Evolutionary conservation across 2,888 invertebrate genomes (phyloP).

Genomic region (Pristionchus japonicus): DNA sequence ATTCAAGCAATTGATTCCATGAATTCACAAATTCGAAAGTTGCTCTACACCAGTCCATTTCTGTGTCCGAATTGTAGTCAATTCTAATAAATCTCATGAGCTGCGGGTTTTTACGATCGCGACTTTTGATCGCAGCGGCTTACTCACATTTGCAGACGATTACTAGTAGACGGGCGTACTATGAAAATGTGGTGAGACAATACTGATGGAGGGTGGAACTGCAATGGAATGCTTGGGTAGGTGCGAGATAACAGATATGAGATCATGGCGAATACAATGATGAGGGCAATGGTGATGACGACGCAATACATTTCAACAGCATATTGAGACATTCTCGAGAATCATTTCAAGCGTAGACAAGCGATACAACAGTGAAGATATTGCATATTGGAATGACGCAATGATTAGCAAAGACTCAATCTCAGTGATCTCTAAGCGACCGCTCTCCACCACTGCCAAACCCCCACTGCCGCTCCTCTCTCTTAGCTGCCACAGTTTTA

Average conservation of each 20-base stretch:
- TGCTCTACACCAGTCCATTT: background rate
- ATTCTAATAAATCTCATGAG: conserved; percentile 35
- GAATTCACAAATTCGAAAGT: background rate
- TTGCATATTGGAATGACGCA: background rate
- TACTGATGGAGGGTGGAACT: conserved; percentile 26
- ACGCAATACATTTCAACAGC: no score
- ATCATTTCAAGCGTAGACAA: no score
- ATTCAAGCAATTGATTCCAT: no score
- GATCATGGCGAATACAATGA: background rate
- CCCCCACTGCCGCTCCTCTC: background rate
- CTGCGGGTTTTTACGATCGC: background rate
- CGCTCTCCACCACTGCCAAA: background rate
- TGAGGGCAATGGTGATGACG: background rate
- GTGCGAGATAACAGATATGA: no score
- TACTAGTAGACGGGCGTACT: background rate
- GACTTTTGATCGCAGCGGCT: background rate
- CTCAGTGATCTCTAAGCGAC: background rate
- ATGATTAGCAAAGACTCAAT: background rate
- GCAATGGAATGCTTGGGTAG: no score
- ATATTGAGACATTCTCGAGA: no score
- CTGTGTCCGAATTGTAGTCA: background rate
- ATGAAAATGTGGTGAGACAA: background rate
- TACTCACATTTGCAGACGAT: conserved; percentile 27
- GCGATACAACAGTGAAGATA: background rate
- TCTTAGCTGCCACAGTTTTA: conserved; percentile 13